Evolutionary conservation across 2,888 invertebrate genomes (phyloP).

Genomic region (Oxytorus armatus): DNA sequence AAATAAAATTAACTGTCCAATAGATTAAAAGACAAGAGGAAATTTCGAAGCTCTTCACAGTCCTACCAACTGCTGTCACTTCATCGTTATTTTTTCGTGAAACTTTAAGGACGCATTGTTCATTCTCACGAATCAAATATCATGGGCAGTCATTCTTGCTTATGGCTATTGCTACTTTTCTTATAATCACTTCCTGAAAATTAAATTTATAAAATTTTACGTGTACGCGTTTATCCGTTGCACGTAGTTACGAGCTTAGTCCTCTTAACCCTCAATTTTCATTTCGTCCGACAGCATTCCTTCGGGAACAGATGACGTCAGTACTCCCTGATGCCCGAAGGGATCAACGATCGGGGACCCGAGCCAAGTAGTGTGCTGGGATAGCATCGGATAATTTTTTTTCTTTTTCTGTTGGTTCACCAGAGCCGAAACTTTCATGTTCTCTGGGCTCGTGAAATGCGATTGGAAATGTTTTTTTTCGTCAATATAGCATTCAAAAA

Average conservation of each 20-base stretch:
- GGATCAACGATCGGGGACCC: constrained; percentile 21
- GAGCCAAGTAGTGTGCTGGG: background rate
- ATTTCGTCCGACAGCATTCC: constrained; percentile 1
- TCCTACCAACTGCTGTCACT: background rate
- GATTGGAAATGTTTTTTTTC: background rate
- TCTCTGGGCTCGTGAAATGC: no score
- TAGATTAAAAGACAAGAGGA: no score
- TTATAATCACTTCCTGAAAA: background rate
- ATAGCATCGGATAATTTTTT: background rate
- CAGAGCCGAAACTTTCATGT: background rate
- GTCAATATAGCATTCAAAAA: background rate
- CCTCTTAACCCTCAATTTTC: background rate
- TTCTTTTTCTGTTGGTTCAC: background rate
- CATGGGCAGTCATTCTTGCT: no score
- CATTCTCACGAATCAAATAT: no score
- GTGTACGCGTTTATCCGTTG: background rate
- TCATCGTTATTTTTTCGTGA: background rate
- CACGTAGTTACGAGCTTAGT: background rate
- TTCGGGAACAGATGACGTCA: constrained; percentile 12
- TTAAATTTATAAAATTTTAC: background rate
- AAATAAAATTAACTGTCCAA: no score
- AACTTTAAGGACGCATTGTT: no score
- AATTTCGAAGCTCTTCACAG: background rate
- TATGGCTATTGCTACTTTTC: background rate
- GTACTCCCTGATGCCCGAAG: constrained; percentile 1